phyloP scores from a whole-genome alignment of 2,113 vertebrate species.

The Ictidomys tridecemlineatus region DNA sequence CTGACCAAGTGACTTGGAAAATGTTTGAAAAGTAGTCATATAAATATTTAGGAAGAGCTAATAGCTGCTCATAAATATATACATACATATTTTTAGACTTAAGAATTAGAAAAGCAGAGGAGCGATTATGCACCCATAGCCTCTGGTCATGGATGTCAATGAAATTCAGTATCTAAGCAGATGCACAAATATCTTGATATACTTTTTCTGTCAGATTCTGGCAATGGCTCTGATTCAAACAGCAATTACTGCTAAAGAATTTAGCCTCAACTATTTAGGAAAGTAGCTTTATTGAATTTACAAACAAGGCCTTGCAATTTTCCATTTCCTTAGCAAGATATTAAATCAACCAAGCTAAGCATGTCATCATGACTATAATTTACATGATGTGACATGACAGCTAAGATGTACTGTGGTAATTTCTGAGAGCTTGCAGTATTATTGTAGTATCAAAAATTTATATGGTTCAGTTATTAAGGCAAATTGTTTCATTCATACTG shows the following conservation, averaged over 20 bases:
- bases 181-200: slow-evolving; percentile 1
- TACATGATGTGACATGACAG: slow-evolving; percentile 89
- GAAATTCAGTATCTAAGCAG: slow-evolving; percentile 50
- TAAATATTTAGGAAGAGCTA: slow-evolving; percentile 63
- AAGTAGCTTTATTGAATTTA: slow-evolving; percentile 86
- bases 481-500: slow-evolving; percentile 90
- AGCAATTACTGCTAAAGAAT: slow-evolving; percentile 76
- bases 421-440: slow-evolving; percentile 87
- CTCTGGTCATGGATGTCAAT: not conserved
- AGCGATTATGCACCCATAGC: not conserved
- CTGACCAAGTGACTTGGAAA: slow-evolving; percentile 50
- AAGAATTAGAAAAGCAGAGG: slow-evolving; percentile 57
- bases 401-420: slow-evolving; percentile 90
- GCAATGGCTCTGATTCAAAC: slow-evolving; percentile 49
- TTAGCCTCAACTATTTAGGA: slow-evolving; percentile 82
- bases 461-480: slow-evolving; percentile 90
- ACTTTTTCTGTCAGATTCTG: slow-evolving; percentile 68
- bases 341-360: slow-evolving; percentile 88
- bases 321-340: slow-evolving; percentile 85
- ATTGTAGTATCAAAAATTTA: slow-evolving; percentile 91
- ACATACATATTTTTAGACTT: slow-evolving; percentile 41
- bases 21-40: slow-evolving; percentile 65
- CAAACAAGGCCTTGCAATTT: slow-evolving; percentile 86
- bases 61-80: slow-evolving; percentile 44
- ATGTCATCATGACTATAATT: slow-evolving; percentile 88